These are phyloP conservation scores for Odontomyia ornata DNA, from an alignment of 2,888 invertebrate species.

Conservation along the genomic window DNA sequence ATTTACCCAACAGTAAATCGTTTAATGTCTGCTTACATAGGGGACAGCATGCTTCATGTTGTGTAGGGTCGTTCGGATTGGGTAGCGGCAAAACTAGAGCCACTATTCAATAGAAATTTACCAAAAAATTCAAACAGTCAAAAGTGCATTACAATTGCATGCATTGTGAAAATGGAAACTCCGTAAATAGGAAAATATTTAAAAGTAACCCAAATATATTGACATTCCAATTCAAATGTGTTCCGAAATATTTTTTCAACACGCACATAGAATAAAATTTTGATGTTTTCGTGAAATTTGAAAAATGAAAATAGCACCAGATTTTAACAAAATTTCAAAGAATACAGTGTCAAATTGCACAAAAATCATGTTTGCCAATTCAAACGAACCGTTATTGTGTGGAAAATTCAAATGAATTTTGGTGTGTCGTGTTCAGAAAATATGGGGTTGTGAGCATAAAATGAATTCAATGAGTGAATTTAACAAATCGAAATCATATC, in stretches of 20 bases:
- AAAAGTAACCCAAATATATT: too few relatives aligned
- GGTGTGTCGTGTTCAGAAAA: not conserved
- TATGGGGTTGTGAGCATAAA: not conserved
- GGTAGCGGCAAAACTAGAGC: constrained; percentile 83
- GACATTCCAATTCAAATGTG: too few relatives aligned
- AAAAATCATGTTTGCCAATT: not conserved
- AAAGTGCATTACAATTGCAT: too few relatives aligned
- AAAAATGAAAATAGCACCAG: not conserved
- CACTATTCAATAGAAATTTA: constrained; percentile 62
- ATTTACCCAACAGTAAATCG: constrained; percentile 51
- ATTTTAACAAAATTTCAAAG: not conserved
- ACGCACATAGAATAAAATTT: not conserved
- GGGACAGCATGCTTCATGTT: constrained; percentile 91
- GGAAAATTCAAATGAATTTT: not conserved
- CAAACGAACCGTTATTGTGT: not conserved
- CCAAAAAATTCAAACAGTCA: not conserved
- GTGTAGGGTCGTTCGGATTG: constrained; percentile 86
- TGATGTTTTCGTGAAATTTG: not conserved
- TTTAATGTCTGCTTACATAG: constrained; percentile 72
- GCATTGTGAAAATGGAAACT: too few relatives aligned
- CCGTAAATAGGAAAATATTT: too few relatives aligned
- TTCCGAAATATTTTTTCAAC: not conserved
- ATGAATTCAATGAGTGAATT: not conserved
- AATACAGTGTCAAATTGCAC: not conserved
- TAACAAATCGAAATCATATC: not conserved